These are phyloP conservation scores for Herpetotheres cachinnans DNA, from an alignment of 2,113 vertebrate genomes.

Conservation along the genomic window DNA sequence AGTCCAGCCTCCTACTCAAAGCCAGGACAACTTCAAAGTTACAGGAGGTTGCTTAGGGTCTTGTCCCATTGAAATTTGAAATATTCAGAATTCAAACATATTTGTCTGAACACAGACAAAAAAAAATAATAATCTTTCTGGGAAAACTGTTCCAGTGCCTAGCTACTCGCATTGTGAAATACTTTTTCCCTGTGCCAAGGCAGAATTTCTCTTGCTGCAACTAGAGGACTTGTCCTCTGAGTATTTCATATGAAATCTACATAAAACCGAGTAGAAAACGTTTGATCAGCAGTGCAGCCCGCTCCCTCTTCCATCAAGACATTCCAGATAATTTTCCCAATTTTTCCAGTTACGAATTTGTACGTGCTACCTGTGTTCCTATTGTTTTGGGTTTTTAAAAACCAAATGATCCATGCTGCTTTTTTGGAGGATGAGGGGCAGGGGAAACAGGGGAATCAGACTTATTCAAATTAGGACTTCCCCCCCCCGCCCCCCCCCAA, in stretches of 20 bases:
- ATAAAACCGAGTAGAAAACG: not conserved
- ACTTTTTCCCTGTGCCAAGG: not conserved
- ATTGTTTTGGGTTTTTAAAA: not conserved
- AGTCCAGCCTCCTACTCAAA: not conserved
- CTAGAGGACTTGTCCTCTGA: not conserved
- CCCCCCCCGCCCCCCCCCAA: fast-evolving
- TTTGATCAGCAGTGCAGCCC: not conserved
- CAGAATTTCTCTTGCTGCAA: not conserved
- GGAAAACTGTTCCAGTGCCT: not conserved
- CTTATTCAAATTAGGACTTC: not conserved
- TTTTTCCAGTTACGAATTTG: not conserved
- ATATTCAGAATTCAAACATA: not conserved
- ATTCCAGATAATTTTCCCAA: not conserved
- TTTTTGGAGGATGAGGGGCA: not conserved
- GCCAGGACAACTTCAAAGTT: not conserved
- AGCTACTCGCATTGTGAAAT: not conserved
- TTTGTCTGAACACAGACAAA: not conserved
- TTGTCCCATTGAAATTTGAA: not conserved
- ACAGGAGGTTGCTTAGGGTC: not conserved
- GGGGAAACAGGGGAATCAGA: fast-evolving
- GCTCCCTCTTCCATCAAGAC: not conserved
- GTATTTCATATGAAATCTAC: not conserved
- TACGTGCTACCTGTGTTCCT: not conserved
- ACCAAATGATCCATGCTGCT: fast-evolving
- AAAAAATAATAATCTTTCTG: not conserved